A percentile compares a stretch with the other conserved stretches of the same genome.
phyloP scores from a whole-genome alignment of 2,113 vertebrate species.

The Eleginops maclovinus region DNA sequence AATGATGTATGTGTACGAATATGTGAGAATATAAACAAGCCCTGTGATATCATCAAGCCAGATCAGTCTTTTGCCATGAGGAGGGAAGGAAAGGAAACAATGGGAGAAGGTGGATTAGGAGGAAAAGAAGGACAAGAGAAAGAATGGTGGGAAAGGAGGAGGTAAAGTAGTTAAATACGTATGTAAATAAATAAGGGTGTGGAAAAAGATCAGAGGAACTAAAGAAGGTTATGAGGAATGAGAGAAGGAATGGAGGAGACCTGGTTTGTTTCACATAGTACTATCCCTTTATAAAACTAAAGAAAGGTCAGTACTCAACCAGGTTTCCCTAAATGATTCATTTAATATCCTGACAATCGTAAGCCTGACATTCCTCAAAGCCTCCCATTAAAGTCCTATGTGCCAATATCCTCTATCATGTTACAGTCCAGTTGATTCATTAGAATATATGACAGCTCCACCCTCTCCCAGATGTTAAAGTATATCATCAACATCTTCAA shows the following conservation, averaged over 20 bases:
- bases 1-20: background rate
- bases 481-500: constrained; percentile 36
- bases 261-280: background rate
- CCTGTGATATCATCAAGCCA: background rate
- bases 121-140: no score
- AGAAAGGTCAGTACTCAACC: background rate
- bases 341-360: constrained; percentile 16
- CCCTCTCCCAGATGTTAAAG: constrained; percentile 34
- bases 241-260: background rate
- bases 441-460: constrained; percentile 13
- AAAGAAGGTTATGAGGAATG: no score
- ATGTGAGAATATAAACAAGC: constrained; percentile 17
- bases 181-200: background rate
- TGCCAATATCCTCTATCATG: constrained; percentile 8
- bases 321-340: constrained; percentile 7
- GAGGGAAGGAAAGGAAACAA: background rate
- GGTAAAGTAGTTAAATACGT: background rate
- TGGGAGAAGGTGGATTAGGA: background rate
- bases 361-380: constrained; percentile 11
- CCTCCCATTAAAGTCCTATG: background rate
- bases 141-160: background rate
- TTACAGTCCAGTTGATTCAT: constrained; percentile 24
- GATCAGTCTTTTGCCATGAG: background rate
- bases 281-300: background rate
- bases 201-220: background rate